A percentile compares a stretch with the other conserved stretches of the same genome.
These are phyloP conservation scores for Nothocercus nigrocapillus DNA, from an alignment of 2,113 vertebrate genomes.

Conservation along the genomic window DNA sequence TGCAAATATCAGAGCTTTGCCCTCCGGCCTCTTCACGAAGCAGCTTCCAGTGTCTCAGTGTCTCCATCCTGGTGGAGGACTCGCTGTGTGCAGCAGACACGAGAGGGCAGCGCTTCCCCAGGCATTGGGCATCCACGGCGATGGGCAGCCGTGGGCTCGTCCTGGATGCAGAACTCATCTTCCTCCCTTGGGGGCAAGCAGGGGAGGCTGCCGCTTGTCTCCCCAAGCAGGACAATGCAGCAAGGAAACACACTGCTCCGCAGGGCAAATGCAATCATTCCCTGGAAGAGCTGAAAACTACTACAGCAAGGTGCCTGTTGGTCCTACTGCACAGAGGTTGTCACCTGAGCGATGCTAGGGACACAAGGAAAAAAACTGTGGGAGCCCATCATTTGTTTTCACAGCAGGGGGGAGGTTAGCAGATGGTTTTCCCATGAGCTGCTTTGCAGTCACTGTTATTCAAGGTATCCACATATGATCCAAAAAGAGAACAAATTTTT, in stretches of 20 bases:
- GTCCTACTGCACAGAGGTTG: not conserved
- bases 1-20: not conserved
- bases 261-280: not conserved
- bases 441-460: not conserved
- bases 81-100: not conserved
- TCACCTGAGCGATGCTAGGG: not conserved
- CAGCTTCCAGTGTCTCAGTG: rapidly evolving
- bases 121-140: no score
- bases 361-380: not conserved
- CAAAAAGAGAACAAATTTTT: not conserved
- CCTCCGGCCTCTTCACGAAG: not conserved
- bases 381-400: not conserved
- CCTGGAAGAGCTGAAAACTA: not conserved
- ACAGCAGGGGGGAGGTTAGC: not conserved
- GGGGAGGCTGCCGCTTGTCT: not conserved
- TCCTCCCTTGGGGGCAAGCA: not conserved
- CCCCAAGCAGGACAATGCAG: rapidly evolving
- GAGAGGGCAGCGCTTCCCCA: not conserved
- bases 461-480: not conserved
- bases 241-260: not conserved
- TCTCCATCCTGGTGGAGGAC: rapidly evolving
- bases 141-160: not conserved
- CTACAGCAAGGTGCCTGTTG: rapidly evolving
- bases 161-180: not conserved
- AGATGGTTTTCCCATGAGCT: not conserved